Conservation (phyloP, 2,113 vertebrate genomes). For the Sterna hirundo region DNA sequence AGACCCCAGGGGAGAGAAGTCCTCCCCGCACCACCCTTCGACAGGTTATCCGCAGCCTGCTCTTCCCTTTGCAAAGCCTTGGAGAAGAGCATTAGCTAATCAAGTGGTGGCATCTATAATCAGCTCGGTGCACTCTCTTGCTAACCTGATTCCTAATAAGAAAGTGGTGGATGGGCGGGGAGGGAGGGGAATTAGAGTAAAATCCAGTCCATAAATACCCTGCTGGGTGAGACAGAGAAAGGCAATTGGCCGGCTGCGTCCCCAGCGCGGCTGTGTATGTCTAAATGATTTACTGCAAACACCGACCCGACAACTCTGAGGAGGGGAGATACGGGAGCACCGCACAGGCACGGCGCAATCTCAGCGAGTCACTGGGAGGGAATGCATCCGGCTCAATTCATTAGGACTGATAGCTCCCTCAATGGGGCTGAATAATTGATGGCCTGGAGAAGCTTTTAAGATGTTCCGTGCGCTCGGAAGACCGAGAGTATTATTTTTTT, state of each 20-base stretch:
- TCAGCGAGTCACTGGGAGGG: constrained; percentile 61
- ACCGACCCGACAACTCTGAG: not conserved
- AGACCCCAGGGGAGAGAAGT: not conserved
- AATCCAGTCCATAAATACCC: constrained; percentile 25
- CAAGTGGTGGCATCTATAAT: constrained; percentile 64
- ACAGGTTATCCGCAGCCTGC: not conserved
- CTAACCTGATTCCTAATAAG: constrained; percentile 70
- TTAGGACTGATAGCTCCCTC: constrained; percentile 81
- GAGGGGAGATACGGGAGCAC: constrained; percentile 11
- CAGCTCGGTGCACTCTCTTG: constrained; percentile 60
- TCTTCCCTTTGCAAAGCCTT: not conserved
- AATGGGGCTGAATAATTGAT: constrained; percentile 84
- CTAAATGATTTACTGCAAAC: constrained; percentile 49
- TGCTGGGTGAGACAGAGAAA: not conserved
- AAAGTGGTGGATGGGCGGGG: constrained; percentile 17
- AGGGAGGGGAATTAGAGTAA: not conserved
- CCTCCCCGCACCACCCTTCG: accelerated
- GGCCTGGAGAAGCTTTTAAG: constrained; percentile 76
- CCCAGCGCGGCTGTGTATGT: constrained; percentile 22
- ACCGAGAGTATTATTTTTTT: constrained; percentile 71
- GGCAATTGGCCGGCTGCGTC: not conserved
- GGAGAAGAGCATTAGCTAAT: constrained; percentile 61
- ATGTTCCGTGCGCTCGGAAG: constrained; percentile 62
- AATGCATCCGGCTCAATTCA: constrained; percentile 77
- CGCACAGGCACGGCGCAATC: constrained; percentile 50